Conservation (phyloP, 2,113 vertebrate species). For the Symphodus melops region DNA sequence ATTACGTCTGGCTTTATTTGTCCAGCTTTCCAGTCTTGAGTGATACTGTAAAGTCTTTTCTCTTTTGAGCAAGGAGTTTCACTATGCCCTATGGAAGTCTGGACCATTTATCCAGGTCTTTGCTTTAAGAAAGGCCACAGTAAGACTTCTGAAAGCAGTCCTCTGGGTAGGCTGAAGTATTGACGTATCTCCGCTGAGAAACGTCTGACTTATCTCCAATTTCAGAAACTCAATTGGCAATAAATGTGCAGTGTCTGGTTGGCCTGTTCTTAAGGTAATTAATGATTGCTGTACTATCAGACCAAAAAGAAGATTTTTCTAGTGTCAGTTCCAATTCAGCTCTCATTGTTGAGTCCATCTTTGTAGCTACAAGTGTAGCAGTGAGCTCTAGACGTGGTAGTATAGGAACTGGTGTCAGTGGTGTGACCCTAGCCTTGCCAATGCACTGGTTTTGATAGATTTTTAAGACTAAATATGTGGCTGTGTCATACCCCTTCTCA, state of each 20-base stretch:
- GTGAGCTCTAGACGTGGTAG: background rate
- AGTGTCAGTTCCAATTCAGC: background rate
- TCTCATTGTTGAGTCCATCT: background rate
- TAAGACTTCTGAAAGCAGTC: background rate
- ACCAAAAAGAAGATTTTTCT: background rate
- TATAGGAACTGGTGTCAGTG: background rate
- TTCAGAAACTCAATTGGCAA: background rate
- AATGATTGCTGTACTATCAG: background rate
- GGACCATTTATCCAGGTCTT: no score
- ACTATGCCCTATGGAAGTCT: no score
- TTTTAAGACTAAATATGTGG: background rate
- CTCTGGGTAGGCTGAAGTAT: background rate
- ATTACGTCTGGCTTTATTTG: no score
- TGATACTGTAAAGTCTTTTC: no score
- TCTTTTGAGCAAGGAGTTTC: no score
- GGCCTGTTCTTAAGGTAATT: background rate
- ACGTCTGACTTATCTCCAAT: background rate
- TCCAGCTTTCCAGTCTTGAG: no score
- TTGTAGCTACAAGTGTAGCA: background rate
- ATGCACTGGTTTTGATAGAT: background rate
- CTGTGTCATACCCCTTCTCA: background rate
- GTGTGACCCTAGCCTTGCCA: background rate
- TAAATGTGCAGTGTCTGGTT: background rate
- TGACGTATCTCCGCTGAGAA: background rate
- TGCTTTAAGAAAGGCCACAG: no score